Conservation (phyloP, 23 tunicate species). For the Clavelina lepadiformis region DNA sequence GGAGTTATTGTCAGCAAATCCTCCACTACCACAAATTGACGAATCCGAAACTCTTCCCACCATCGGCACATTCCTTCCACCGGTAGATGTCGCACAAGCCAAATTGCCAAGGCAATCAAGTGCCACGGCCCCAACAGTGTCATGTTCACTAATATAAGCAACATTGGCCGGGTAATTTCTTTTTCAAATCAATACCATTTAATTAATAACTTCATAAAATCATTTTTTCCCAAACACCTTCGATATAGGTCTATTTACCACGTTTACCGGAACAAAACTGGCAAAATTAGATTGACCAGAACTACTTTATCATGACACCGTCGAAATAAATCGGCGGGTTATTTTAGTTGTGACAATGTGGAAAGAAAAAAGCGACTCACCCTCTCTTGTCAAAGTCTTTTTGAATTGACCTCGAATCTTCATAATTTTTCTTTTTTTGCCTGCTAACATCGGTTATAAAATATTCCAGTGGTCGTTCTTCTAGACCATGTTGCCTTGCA, state of each 20-base stretch:
- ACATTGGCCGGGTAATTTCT: background rate
- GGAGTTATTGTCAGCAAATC: constrained; percentile 57
- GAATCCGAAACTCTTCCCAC: constrained; percentile 68
- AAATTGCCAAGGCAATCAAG: constrained; percentile 57
- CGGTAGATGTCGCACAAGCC: constrained; percentile 81
- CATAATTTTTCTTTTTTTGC: background rate
- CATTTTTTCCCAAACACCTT: no score
- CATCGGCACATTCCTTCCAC: constrained; percentile 46
- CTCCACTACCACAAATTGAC: constrained; percentile 47
- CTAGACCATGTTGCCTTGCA: constrained; percentile 20
- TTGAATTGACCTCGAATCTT: background rate
- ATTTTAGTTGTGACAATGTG: background rate
- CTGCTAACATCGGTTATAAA: constrained; percentile 12
- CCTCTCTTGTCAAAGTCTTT: background rate
- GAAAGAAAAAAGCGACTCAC: background rate
- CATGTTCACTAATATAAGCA: constrained; percentile 37
- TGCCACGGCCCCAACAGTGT: constrained; percentile 84
- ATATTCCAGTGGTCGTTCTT: constrained; percentile 27
- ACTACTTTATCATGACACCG: background rate
- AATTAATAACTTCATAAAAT: no score
- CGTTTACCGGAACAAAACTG: no score
- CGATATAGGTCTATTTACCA: no score
- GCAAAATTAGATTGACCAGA: background rate
- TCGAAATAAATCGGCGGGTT: background rate
- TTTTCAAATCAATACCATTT: background rate